Conservation (phyloP, 2,888 invertebrate genomes). For the Drosophila borealis region DNA sequence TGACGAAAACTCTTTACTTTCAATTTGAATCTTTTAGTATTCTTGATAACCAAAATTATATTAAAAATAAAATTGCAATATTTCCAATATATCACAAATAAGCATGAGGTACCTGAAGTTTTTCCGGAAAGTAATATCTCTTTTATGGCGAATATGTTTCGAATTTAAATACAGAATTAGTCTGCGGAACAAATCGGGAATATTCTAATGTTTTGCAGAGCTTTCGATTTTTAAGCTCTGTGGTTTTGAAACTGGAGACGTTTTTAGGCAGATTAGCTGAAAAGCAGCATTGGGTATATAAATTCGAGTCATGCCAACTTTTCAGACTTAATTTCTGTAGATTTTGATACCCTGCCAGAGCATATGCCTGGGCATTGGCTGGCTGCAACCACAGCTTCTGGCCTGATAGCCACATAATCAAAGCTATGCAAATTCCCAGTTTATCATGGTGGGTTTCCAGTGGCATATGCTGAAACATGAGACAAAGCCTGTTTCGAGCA, state of each 20-base stretch:
- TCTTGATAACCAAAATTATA: too few species aligned
- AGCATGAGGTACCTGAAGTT: too few species aligned
- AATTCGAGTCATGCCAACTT: not conserved
- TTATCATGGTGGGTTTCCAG: conserved; percentile 51
- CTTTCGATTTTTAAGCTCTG: too few species aligned
- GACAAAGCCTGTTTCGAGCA: conserved; percentile 50
- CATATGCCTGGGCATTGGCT: conserved; percentile 8
- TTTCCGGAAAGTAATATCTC: too few species aligned
- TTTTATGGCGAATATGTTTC: too few species aligned
- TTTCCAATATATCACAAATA: too few species aligned
- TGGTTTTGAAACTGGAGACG: not conserved
- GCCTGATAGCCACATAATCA: conserved; percentile 16
- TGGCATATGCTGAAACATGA: conserved; percentile 65
- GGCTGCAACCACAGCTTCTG: conserved; percentile 22
- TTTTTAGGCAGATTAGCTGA: conserved; percentile 1
- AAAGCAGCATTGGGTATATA: not conserved
- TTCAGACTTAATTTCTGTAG: conserved; percentile 19
- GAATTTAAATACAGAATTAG: too few species aligned
- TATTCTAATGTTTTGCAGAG: too few species aligned
- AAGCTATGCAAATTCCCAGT: conserved; percentile 36
- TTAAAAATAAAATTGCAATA: too few species aligned
- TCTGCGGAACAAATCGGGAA: too few species aligned
- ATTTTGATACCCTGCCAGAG: conserved; percentile 6
- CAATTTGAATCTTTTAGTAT: too few species aligned
- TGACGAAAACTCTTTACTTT: too few species aligned